A percentile compares a stretch with the other conserved stretches of the same genome.
Evolutionary conservation across 2,113 vertebrate species (phyloP).

Genomic region (Burhinus bistriatus): DNA sequence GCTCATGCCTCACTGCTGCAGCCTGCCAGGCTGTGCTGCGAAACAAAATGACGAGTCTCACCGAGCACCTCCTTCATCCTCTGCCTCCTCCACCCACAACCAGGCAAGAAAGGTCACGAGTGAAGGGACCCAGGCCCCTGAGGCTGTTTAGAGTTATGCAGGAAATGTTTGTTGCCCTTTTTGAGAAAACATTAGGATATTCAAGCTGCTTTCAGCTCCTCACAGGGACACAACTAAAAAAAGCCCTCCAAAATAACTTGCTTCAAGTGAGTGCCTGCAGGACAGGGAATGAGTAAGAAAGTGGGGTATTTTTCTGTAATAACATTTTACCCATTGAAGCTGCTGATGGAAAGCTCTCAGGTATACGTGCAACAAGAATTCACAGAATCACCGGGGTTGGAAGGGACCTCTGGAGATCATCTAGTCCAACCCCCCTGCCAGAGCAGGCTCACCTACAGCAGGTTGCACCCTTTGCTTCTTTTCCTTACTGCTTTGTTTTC

Average conservation of each 20-base stretch:
- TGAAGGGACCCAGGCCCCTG: too few relatives aligned
- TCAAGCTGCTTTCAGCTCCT: neutral
- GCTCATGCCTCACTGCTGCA: neutral
- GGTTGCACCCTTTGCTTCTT: neutral
- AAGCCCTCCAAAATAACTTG: neutral
- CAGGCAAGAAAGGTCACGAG: neutral
- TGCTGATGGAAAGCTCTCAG: neutral
- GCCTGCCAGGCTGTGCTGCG: neutral
- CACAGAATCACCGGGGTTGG: too few relatives aligned
- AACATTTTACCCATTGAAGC: neutral
- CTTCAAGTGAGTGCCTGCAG: neutral
- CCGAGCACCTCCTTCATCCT: neutral
- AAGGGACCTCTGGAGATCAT: too few relatives aligned
- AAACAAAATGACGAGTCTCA: rapidly evolving
- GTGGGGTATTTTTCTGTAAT: neutral
- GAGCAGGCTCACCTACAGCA: too few relatives aligned
- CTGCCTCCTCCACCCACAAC: neutral
- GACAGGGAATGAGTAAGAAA: neutral
- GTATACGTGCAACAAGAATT: neutral
- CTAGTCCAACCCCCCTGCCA: too few relatives aligned
- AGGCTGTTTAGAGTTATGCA: neutral
- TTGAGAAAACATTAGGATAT: neutral
- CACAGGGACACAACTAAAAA: neutral
- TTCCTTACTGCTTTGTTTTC: neutral
- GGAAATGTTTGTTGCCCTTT: neutral